Evolutionary conservation across 92 coral and sea anemone species (phyloP), one percentile per base, ranked within the genome.

Genomic region (Micromussa lordhowensis): DNA sequence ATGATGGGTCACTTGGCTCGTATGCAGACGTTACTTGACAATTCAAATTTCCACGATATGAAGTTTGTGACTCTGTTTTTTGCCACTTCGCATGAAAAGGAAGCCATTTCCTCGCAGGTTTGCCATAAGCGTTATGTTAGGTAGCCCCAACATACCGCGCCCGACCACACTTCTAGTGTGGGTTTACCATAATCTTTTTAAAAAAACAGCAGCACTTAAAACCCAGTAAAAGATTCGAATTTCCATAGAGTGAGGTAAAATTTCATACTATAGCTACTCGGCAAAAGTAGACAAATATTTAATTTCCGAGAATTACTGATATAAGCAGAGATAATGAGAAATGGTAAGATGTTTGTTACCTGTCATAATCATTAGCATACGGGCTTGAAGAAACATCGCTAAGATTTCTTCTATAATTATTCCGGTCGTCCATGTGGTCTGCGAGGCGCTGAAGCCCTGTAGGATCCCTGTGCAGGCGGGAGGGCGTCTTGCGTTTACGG

Each of bases 361-460:
- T 71, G 18, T 85, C 90, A 49, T 77, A 80, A 49, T 84, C 86
- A 34, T 70, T 36, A n/a, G 78, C 89, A n/a, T 76, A 85, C 24
- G 82, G 34, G 29, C 85, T 69, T 69, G 90, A 66, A n/a, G 61
- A 48, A 44, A 71, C 63, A 40, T 49, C 54, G 5, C 57, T 82
- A 6, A 78, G 84, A 75, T 92, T 92, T 35, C 97, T 79, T 16
- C 63, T 87, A n/a, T 82, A 90, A 48, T 87, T 82, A 68, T 88
- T 88, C 0, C 53, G n/a, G 66, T 75, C 77, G 32, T 84, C 90
- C 28, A 71, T 29, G 64, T 71, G 68, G 7, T 85, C 84, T 2
- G 87, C 86, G 1, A 85, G 82, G 18, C 97, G 75, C 51, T 79
- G 93, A 19, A 94, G 89, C 9, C 91, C 95, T 24, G 92, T 61